Conservation (phyloP, 2,113 vertebrate genomes). For the Ceyx melanurus region DNA sequence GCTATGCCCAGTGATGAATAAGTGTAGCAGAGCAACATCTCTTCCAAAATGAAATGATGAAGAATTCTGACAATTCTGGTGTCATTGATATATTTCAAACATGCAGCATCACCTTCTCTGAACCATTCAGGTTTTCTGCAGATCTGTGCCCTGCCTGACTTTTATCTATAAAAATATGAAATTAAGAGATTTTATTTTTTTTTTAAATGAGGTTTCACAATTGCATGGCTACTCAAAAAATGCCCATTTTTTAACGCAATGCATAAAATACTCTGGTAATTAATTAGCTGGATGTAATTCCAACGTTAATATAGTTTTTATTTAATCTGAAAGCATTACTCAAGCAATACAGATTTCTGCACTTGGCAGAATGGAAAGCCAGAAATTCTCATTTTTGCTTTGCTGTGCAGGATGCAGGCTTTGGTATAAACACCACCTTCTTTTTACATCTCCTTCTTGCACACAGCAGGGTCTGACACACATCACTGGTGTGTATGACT, state of each 20-base stretch:
- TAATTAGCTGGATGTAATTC: not conserved
- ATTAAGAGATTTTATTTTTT: not conserved
- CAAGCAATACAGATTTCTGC: not conserved
- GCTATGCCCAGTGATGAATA: not conserved
- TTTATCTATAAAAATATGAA: not conserved
- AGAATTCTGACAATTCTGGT: not conserved
- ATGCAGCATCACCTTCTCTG: not conserved
- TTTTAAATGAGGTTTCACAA: not conserved
- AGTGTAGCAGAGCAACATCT: not conserved
- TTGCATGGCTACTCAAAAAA: not conserved
- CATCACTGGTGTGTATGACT: not conserved
- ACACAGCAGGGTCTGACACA: not conserved
- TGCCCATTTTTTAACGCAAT: not conserved
- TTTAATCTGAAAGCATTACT: not conserved
- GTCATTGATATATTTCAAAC: not conserved
- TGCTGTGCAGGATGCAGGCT: not conserved
- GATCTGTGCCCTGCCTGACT: not conserved
- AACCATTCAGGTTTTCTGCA: not conserved
- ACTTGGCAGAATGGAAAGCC: not conserved
- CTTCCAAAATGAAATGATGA: not conserved
- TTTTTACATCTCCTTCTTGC: not conserved
- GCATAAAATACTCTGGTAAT: not conserved
- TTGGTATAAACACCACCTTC: not conserved
- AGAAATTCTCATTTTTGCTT: not conserved
- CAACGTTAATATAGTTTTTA: not conserved